Evolutionary conservation across 1,140 invertebrate species (phyloP), one percentile per base, ranked within the genome.

Genomic region (Ericerus pela): DNA sequence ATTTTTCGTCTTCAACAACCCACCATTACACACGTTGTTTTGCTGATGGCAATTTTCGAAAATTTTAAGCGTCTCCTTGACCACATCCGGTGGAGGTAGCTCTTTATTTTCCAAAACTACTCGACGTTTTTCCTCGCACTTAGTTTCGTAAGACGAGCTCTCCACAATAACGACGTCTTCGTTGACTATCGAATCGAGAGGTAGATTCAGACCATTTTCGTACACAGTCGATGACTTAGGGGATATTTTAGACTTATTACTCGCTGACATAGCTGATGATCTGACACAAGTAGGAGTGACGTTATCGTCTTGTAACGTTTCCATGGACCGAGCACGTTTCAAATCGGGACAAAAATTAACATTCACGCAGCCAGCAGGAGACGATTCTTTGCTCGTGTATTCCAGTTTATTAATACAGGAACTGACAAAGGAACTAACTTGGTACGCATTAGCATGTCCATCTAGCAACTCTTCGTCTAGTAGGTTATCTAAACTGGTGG

Each of bases 281-380:
- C 14, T 47, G 20, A 47, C 20, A 4, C 26, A n/a, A n/a, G n/a
- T 47, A 14, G 41, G 20, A 14, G 11, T 10, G 2, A 12, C 41
- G 30, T 81, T 79, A 59, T 79, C 75, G 33, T 79, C 73, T 57
- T 82, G 75, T 18, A 89, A 72, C 0, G 82, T 79, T 67, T 90
- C 88, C 10, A 90, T 85, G 36, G 86, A 88, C 1, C 85, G 75
- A 0, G 87, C 85, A n/a, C 86, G 74, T 65, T 88, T 87, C 69
- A 88, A 78, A 30, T 47, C 41, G 18, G 41, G 3, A 24, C 10
- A 47, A 24, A 47, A 22, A 24, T 47, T 47, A 18, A 47, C 22
- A 20, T 18, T 22, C 26, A 22, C 16, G 26, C 41, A 47, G 11
- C 11, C 16, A 18, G 4, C 16, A 24, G n/a, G n/a, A n/a, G n/a